phyloP scores from a whole-genome alignment of 2,113 vertebrate species.

The Plectropomus leopardus region DNA sequence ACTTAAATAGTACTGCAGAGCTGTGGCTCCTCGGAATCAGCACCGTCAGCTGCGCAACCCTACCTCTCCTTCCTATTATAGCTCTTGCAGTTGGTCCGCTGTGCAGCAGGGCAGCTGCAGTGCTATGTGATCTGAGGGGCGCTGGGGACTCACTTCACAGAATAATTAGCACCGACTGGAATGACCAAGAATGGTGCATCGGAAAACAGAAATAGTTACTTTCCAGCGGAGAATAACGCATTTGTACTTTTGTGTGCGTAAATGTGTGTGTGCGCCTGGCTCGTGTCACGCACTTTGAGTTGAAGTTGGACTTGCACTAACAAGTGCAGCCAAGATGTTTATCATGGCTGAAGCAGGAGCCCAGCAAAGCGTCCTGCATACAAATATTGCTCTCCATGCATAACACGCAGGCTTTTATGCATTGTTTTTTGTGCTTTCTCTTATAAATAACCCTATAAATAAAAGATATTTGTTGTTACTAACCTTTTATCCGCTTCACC shows the following conservation, averaged over 20 bases:
- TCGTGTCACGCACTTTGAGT: constrained; percentile 30
- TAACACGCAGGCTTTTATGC: not conserved
- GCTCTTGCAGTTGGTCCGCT: constrained; percentile 80
- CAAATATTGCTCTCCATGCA: constrained; percentile 46
- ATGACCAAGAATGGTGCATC: constrained; percentile 72
- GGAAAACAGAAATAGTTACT: constrained; percentile 10
- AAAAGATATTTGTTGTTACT: constrained; percentile 68
- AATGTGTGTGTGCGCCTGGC: not conserved
- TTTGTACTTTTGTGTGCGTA: not conserved
- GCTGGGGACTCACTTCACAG: constrained; percentile 67
- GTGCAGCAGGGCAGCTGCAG: constrained; percentile 82
- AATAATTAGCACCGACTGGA: constrained; percentile 68
- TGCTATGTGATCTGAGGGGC: constrained; percentile 81
- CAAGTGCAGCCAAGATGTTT: constrained; percentile 58
- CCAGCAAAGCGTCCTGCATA: constrained; percentile 70
- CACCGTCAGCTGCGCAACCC: constrained; percentile 86
- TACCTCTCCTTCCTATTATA: constrained; percentile 88
- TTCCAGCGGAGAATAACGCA: constrained; percentile 9
- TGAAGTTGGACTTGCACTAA: constrained; percentile 65
- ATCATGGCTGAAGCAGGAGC: constrained; percentile 53
- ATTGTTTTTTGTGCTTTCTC: constrained; percentile 1
- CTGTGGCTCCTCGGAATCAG: constrained; percentile 82
- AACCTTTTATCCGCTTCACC: constrained; percentile 81
- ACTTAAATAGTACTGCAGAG: constrained; percentile 85
- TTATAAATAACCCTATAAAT: constrained; percentile 7